These are phyloP conservation scores for Diarsia brunnea DNA, from an alignment of 2,888 invertebrate genomes.

Conservation along the genomic window DNA sequence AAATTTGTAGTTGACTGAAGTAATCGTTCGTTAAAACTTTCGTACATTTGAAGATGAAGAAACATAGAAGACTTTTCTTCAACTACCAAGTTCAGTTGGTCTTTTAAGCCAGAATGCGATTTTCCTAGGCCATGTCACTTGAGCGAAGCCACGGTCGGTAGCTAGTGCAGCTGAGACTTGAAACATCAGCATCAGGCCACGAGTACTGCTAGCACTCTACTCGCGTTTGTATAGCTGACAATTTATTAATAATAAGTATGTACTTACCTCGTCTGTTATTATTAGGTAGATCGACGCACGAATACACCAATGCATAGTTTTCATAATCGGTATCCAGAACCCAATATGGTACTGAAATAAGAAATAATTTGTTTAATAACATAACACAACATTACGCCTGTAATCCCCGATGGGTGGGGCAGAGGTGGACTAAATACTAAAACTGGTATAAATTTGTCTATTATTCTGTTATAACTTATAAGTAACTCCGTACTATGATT, in stretches of 20 bases:
- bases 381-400: background rate
- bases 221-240: background rate
- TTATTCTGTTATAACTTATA: background rate
- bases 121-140: background rate
- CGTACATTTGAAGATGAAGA: no score
- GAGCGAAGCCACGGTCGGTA: background rate
- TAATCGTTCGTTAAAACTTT: no score
- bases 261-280: conserved; percentile 30
- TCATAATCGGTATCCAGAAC: conserved; percentile 47
- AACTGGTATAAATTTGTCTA: background rate
- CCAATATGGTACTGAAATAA: conserved; percentile 38
- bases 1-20: no score
- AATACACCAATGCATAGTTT: conserved; percentile 46
- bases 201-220: background rate
- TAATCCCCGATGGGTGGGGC: no score
- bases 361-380: background rate
- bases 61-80: background rate
- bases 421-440: no score
- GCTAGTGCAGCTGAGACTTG: background rate
- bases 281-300: conserved; percentile 5
- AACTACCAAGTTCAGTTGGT: background rate
- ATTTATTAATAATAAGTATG: no score
- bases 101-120: background rate
- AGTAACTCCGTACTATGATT: background rate
- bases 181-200: background rate